Base-by-base conservation (phyloP, 2,113 vertebrate species). In the Passer montanus region DNA sequence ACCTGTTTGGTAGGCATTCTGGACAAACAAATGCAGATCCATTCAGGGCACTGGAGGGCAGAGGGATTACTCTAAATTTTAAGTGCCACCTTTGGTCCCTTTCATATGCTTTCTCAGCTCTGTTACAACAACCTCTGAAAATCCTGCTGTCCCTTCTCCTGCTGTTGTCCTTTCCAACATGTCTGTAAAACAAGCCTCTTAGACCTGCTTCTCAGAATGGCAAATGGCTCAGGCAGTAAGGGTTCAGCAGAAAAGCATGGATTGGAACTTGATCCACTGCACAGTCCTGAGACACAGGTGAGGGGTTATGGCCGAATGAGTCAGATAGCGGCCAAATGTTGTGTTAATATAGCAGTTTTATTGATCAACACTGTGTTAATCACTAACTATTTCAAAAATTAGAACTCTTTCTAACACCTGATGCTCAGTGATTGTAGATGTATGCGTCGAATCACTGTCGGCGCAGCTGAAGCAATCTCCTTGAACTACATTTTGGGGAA, bases 91-190 rank as follows among this genome's bases (percentile, higher is more conserved):
- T 81, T 58, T 44, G 11, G 37, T 44, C 28, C 3, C 13, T 26
- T 89, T 30, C 12, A 10, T 22, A 15, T 1, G 6, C 43, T 35
- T 64, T 86, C 30, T 37, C 56, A 47, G 24, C 39, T 81, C 60
- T 5, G 4, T 33, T 75, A 35, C 12, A 60, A 3, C 15, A 62
- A 33, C 8, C 2, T 74, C 26, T 59, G 15, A 27, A 74, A 75
- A 33, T 78, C 47, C 31, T 1, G 0, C 6, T 73, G 13, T 41
- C 15, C 22, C 7, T 85, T 72, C 35, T 67, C 15, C n/a, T 39
- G 1, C 50, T 41, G 55, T 7, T 52, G 28, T 20, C 19, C 31
- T 43, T 84, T 74, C 30, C 11, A n/a, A 9, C 0, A 0, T 15
- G 13, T 28, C 49, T 87, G 28, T 58, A 37, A 75, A 68, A 47